These are phyloP conservation scores for Helicoverpa assulta DNA, from an alignment of 2,888 invertebrate species.

Conservation along the genomic window DNA sequence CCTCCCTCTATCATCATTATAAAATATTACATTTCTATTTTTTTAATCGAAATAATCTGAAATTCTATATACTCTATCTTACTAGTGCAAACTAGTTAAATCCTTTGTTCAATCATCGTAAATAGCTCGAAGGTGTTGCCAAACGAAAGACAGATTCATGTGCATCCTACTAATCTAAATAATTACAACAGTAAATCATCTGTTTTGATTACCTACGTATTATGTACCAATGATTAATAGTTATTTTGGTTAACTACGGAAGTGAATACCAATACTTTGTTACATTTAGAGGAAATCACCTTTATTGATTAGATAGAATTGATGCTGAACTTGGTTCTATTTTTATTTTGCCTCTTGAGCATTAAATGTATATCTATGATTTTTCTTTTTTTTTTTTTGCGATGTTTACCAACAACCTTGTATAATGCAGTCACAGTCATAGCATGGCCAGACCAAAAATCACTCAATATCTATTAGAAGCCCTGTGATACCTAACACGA, in stretches of 20 bases:
- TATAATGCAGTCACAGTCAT: too few species aligned
- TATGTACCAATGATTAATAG: not conserved
- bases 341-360: too few species aligned
- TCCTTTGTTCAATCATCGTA: conserved; percentile 32
- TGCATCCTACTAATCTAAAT: conserved; percentile 15
- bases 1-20: too few species aligned
- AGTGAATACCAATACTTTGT: not conserved
- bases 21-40: too few species aligned
- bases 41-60: not conserved
- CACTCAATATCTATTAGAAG: conserved; percentile 1
- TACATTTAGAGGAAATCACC: too few species aligned
- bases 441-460: too few species aligned
- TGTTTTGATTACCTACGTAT: conserved; percentile 20
- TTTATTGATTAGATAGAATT: too few species aligned
- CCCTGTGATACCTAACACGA: not conserved
- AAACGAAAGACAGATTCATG: conserved; percentile 35
- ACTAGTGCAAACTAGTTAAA: conserved; percentile 7
- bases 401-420: too few species aligned
- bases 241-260: not conserved
- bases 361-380: too few species aligned
- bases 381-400: too few species aligned
- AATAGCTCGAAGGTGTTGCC: conserved; percentile 45
- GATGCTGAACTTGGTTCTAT: too few species aligned
- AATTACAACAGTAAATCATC: conserved; percentile 15
- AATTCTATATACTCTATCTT: not conserved